Conservation (phyloP, 2,888 invertebrate species). For the Drosophila suboccidentalis region DNA sequence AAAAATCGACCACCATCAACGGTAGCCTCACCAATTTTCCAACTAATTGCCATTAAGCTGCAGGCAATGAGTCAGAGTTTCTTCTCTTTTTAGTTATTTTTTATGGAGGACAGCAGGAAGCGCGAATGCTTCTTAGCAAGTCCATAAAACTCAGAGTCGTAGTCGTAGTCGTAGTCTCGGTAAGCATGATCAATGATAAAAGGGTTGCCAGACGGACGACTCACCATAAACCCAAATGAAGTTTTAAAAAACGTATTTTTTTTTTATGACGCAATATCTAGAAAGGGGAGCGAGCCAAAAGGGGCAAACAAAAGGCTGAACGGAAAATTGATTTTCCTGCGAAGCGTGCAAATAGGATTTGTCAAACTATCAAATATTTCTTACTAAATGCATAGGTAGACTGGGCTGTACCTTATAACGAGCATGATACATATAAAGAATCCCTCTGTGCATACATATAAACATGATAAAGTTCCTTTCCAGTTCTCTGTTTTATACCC, state of each 20-base stretch:
- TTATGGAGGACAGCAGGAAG: constrained; percentile 49
- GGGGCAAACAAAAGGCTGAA: constrained; percentile 8
- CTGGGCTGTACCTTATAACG: constrained; percentile 25
- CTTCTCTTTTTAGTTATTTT: constrained; percentile 1
- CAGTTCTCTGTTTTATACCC: constrained; percentile 1
- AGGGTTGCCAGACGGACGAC: constrained; percentile 48
- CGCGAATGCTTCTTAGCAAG: constrained; percentile 69
- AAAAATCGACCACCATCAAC: constrained; percentile 41
- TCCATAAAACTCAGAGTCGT: constrained; percentile 61
- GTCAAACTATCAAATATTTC: constrained; percentile 69
- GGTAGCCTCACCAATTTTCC: constrained; percentile 69
- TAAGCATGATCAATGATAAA: constrained; percentile 79
- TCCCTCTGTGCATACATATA: constrained; percentile 2
- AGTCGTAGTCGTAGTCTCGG: constrained; percentile 17
- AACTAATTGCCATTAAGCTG: constrained; percentile 76
- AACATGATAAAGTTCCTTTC: constrained; percentile 10
- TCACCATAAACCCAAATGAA: constrained; percentile 43
- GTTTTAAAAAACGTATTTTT: constrained; percentile 29
- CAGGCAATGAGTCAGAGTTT: constrained; percentile 62
- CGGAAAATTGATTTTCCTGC: constrained; percentile 72
- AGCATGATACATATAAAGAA: constrained; percentile 25
- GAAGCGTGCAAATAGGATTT: constrained; percentile 79
- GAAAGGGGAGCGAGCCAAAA: constrained; percentile 4
- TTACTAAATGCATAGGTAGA: constrained; percentile 39
- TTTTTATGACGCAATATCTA: constrained; percentile 45